A percentile compares a stretch with the other conserved stretches of the same genome.
Conservation (phyloP, 2,113 vertebrate genomes). For the Corydoras sp. region DNA sequence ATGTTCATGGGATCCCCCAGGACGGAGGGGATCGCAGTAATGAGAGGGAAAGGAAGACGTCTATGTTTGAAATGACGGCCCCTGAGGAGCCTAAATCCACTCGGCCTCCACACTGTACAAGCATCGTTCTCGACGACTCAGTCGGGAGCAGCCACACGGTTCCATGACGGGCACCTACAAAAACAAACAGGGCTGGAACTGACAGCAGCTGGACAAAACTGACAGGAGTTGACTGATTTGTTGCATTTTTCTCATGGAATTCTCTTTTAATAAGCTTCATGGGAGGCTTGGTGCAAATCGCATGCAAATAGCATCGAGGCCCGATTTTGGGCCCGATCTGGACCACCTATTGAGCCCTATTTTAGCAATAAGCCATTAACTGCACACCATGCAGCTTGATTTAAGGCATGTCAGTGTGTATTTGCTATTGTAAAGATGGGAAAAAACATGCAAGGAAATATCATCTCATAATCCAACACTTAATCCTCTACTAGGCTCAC, state of each 20-base stretch:
- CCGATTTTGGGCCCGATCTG: too few relatives aligned
- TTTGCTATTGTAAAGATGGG: too few relatives aligned
- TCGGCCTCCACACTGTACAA: background rate
- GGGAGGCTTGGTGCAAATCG: too few relatives aligned
- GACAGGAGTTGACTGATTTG: conserved; percentile 18
- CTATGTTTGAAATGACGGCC: background rate
- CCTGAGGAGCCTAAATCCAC: conserved; percentile 13
- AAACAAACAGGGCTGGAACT: conserved; percentile 23
- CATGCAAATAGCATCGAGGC: too few relatives aligned
- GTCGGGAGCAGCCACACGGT: background rate
- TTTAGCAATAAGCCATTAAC: too few relatives aligned
- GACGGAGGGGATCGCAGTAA: conserved; percentile 32
- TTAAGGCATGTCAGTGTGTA: too few relatives aligned
- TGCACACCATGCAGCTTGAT: too few relatives aligned
- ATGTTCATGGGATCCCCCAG: conserved; percentile 30
- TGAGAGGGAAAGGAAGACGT: conserved; percentile 35
- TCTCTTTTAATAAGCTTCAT: background rate
- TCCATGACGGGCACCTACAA: conserved; percentile 3
- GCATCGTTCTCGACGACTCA: background rate
- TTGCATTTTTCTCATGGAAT: conserved; percentile 28
- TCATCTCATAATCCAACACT: too few relatives aligned
- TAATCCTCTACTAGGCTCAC: too few relatives aligned
- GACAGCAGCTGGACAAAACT: conserved; percentile 21
- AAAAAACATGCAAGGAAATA: too few relatives aligned
- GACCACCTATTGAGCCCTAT: too few relatives aligned